phyloP scores from a whole-genome alignment of 1,140 invertebrate genomes.

The Brachionus angularis region DNA sequence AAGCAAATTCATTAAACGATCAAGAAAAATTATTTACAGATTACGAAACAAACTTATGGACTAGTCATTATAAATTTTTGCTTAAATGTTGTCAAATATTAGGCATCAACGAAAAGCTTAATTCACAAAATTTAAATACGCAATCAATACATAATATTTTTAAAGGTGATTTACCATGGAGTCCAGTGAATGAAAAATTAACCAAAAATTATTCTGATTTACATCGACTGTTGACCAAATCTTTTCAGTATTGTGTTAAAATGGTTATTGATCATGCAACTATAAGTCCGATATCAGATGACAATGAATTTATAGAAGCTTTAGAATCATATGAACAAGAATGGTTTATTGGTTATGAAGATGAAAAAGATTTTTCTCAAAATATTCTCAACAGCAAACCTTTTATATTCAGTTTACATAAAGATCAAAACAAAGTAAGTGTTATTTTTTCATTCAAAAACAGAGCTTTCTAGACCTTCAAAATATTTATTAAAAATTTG shows the following conservation, averaged over 20 bases:
- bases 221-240: slow-evolving; percentile 52
- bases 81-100: not conserved
- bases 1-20: not conserved
- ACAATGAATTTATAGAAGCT: slow-evolving; percentile 55
- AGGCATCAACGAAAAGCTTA: not conserved
- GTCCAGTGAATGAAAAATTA: slow-evolving; percentile 56
- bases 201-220: slow-evolving; percentile 52
- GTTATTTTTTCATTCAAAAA: too few species aligned
- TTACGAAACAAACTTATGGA: slow-evolving; percentile 25
- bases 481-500: too few species aligned
- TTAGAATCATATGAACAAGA: slow-evolving; percentile 56
- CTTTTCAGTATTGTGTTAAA: slow-evolving; percentile 58
- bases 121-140: slow-evolving; percentile 45
- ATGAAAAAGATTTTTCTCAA: slow-evolving; percentile 54
- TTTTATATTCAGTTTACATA: slow-evolving; percentile 59
- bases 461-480: too few species aligned
- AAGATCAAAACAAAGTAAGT: slow-evolving; percentile 54
- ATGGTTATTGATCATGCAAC: slow-evolving; percentile 59
- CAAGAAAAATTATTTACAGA: not conserved
- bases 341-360: slow-evolving; percentile 60
- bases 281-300: slow-evolving; percentile 52
- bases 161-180: slow-evolving; percentile 56
- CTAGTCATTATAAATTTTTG: slow-evolving; percentile 43
- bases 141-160: slow-evolving; percentile 56
- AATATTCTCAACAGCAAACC: slow-evolving; percentile 54